Conservation (phyloP, 2,888 invertebrate genomes). For the Seira ritae region DNA sequence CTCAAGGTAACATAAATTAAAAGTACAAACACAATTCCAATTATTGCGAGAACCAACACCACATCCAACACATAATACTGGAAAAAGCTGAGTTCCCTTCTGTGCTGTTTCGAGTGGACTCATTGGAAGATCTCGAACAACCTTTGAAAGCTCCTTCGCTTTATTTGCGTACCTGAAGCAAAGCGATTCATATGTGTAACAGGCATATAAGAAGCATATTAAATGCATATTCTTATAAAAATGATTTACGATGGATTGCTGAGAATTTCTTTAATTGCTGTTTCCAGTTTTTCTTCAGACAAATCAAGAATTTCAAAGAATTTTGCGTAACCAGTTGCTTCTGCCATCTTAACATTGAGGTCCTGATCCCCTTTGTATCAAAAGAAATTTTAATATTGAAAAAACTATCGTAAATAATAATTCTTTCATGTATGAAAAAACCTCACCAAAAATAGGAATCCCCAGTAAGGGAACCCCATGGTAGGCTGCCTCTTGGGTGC, state of each 20-base stretch:
- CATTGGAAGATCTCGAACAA: constrained; percentile 38
- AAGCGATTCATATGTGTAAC: background rate
- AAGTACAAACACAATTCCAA: background rate
- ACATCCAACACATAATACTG: constrained; percentile 49
- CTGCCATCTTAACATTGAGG: constrained; percentile 79
- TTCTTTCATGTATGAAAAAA: background rate
- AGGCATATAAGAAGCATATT: background rate
- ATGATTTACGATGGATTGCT: constrained; percentile 33
- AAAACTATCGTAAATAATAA: background rate
- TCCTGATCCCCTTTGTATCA: constrained; percentile 71
- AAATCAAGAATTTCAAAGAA: constrained; percentile 77
- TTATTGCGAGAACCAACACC: constrained; percentile 19
- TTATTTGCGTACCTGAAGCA: constrained; percentile 17
- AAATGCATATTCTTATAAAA: background rate
- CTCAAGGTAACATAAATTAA: too few species aligned
- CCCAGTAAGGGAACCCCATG: constrained; percentile 80
- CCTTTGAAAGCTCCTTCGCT: constrained; percentile 31
- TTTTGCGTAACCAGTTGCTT: constrained; percentile 78
- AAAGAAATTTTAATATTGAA: background rate
- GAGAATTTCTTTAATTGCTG: constrained; percentile 49
- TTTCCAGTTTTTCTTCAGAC: constrained; percentile 76
- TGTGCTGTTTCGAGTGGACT: constrained; percentile 47
- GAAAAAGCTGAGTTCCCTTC: constrained; percentile 47
- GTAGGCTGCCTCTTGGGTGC: constrained; percentile 80
- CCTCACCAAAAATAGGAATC: constrained; percentile 73